Evolutionary conservation across 2,888 invertebrate genomes (phyloP).

Genomic region (Pollenia angustigena): DNA sequence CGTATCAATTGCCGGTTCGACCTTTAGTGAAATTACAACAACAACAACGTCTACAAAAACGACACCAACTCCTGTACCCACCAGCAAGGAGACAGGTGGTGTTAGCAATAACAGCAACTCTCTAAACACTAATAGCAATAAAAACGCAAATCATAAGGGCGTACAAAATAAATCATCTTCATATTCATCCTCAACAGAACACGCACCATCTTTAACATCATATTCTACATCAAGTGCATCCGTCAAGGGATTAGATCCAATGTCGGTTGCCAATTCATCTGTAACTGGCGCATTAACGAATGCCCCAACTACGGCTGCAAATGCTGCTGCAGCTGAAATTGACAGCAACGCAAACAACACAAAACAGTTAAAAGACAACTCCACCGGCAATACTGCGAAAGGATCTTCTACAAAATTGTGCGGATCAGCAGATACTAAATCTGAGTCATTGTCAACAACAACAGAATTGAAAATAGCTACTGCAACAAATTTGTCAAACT

Average conservation of each 20-base stretch:
- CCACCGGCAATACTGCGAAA: constrained; percentile 29
- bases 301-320: constrained; percentile 67
- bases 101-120: constrained; percentile 31
- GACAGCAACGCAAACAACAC: constrained; percentile 36
- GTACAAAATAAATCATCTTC: constrained; percentile 40
- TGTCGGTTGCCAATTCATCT: constrained; percentile 74
- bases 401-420: constrained; percentile 31
- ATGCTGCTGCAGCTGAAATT: constrained; percentile 66
- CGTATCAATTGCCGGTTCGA: constrained; percentile 81
- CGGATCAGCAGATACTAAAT: constrained; percentile 58
- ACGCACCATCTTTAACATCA: constrained; percentile 16
- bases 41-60: constrained; percentile 82
- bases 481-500: constrained; percentile 45
- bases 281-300: constrained; percentile 66
- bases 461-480: constrained; percentile 39
- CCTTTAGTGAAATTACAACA: constrained; percentile 81
- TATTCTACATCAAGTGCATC: constrained; percentile 53
- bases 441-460: constrained; percentile 42
- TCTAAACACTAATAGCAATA: constrained; percentile 38
- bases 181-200: neutral
- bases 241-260: constrained; percentile 66
- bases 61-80: constrained; percentile 78
- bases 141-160: constrained; percentile 59
- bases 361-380: constrained; percentile 55
- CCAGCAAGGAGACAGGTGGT: constrained; percentile 52